These are phyloP conservation scores for Cossypha niveicapilla DNA, from an alignment of 2,797 vertebrate genomes.

Conservation along the genomic window DNA sequence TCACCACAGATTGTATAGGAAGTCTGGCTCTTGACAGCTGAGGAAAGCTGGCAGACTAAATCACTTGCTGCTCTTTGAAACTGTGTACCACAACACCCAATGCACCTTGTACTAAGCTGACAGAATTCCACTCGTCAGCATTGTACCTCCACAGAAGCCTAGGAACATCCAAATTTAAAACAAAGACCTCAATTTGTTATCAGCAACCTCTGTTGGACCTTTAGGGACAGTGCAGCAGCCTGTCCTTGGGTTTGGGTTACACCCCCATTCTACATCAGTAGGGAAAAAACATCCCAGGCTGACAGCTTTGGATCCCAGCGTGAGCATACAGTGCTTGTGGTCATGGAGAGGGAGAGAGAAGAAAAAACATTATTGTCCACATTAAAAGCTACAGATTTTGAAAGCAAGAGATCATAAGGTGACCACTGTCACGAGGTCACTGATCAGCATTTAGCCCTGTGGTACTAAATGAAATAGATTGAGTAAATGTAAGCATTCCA, in stretches of 20 bases:
- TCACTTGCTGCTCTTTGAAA: not conserved
- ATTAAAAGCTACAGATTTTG: not conserved
- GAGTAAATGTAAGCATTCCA: not conserved
- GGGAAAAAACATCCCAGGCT: not conserved
- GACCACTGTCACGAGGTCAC: not conserved
- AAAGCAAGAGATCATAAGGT: not conserved
- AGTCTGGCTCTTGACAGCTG: constrained; percentile 17
- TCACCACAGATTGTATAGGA: constrained; percentile 4
- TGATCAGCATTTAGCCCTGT: not conserved
- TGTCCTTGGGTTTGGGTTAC: not conserved
- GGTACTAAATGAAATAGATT: not conserved
- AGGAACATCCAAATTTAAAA: not conserved
- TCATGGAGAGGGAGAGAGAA: not conserved
- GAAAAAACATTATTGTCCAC: not conserved
- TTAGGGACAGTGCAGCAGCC: not conserved
- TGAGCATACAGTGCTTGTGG: not conserved
- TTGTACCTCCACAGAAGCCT: not conserved
- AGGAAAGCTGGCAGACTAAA: not conserved
- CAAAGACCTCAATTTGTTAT: not conserved
- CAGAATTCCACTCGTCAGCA: not conserved
- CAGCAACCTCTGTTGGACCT: not conserved
- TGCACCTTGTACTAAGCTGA: not conserved
- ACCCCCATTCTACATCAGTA: not conserved
- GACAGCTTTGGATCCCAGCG: not conserved
- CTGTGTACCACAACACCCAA: not conserved